These are phyloP conservation scores for Spea multiplicata DNA, from an alignment of 2,113 vertebrate species.

Conservation along the genomic window DNA sequence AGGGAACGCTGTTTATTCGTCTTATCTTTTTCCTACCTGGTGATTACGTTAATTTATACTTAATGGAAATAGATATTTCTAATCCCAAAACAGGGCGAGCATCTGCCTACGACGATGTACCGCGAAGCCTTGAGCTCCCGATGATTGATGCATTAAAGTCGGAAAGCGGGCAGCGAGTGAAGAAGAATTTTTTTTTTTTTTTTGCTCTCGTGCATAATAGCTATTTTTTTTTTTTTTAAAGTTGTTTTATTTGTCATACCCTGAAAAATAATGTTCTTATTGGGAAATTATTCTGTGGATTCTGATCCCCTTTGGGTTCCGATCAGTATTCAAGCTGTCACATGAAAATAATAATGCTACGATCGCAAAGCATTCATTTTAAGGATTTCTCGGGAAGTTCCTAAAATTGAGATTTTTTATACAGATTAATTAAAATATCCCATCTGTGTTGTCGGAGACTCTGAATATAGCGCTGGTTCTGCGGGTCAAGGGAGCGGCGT, in stretches of 20 bases:
- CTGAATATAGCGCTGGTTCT: too few relatives aligned
- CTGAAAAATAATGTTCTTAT: conserved; percentile 42
- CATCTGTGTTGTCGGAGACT: too few relatives aligned
- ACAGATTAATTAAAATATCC: too few relatives aligned
- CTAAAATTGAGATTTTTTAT: too few relatives aligned
- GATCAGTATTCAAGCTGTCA: conserved; percentile 6
- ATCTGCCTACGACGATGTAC: conserved; percentile 65
- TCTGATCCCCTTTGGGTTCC: neutral
- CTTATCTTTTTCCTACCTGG: conserved; percentile 71
- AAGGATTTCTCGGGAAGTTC: neutral
- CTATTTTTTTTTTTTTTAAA: neutral
- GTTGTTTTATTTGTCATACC: conserved; percentile 48
- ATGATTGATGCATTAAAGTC: conserved; percentile 64
- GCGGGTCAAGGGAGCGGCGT: too few relatives aligned
- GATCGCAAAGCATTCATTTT: neutral
- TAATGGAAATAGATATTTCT: conserved; percentile 73
- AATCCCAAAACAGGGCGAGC: conserved; percentile 66
- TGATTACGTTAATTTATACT: conserved; percentile 78
- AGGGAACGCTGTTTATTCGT: conserved; percentile 66
- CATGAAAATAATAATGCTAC: neutral
- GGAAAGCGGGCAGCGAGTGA: conserved; percentile 56
- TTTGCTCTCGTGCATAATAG: too few relatives aligned
- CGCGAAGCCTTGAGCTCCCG: conserved; percentile 61
- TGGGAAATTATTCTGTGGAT: conserved; percentile 2
- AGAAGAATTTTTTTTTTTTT: conserved; percentile 53